phyloP scores from a whole-genome alignment of 2,888 invertebrate genomes.

The Dryobotodes eremita region DNA sequence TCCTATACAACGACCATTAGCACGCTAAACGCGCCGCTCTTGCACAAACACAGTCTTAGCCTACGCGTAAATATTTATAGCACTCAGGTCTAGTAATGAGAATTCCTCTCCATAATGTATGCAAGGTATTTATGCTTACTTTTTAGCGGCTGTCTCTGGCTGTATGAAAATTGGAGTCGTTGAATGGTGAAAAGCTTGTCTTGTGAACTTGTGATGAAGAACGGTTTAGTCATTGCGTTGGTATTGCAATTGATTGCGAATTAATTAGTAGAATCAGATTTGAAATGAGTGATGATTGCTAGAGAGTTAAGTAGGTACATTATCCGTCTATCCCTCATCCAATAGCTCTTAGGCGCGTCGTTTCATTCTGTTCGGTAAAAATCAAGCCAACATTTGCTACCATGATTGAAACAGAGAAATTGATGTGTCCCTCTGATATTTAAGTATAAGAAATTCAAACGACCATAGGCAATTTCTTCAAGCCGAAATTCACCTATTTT shows the following conservation, averaged over 20 bases:
- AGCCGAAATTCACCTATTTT: not conserved
- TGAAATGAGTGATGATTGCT: not conserved
- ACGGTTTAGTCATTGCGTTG: not conserved
- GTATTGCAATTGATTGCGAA: not conserved
- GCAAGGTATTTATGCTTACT: constrained; percentile 52
- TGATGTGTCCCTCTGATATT: not conserved
- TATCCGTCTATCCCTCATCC: not conserved
- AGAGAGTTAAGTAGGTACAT: not conserved
- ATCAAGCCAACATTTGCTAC: not conserved
- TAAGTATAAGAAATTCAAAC: not conserved
- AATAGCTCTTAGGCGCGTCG: not conserved
- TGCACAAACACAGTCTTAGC: constrained; percentile 56
- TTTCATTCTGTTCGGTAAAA: not conserved
- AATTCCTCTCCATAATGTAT: constrained; percentile 57
- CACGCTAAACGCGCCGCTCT: constrained; percentile 7
- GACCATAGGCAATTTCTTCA: not conserved
- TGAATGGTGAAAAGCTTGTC: constrained; percentile 6
- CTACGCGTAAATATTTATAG: constrained; percentile 74
- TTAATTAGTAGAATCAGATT: not conserved
- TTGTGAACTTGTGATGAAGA: not conserved
- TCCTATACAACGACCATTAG: too few relatives aligned
- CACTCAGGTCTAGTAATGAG: constrained; percentile 56
- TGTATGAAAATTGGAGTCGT: constrained; percentile 16
- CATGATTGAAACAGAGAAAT: not conserved
- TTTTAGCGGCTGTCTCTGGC: constrained; percentile 31